Evolutionary conservation across 1,140 invertebrate species (phyloP), one percentile per base, ranked within the genome.

Genomic region (Drosophila lacertosa): DNA sequence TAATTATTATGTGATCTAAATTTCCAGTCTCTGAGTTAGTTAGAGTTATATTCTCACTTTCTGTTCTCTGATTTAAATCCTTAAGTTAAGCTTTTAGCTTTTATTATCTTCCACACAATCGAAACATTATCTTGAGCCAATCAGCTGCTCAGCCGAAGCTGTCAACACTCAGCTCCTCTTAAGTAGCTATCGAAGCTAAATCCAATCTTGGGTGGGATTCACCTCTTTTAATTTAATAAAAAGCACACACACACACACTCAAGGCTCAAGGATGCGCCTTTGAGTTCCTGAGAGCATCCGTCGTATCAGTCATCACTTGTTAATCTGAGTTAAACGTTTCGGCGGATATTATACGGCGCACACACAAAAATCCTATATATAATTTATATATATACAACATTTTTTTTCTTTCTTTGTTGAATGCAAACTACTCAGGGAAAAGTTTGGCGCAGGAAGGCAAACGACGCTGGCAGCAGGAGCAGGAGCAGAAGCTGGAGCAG

Each of bases 321-420:
- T 84, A 84, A 84, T 84, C 81, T 80, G 65, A 70, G 73, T 84
- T 84, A 86, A 84, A 84, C 81, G 81, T 86, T 86, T 77, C 77
- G 63, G 74, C 81, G 81, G 73, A 84, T 84, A 84, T 84, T 86
- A 75, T 77, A 47, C 60, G 54, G 65, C 57, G 42, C 53, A 65
- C 57, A 40, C n/a, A 29, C 26, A 29, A 9, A 29, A 29, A 9
- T 29, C 2, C 6, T 26, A 26, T 26, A 26, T 26, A 26, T 26
- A 26, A 4, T 4, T 4, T 20, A 45, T 32, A 22, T 40, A 26
- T 11, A 59, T 40, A 24, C 37, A 33, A 18, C 22, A 22, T 10
- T 13, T 16, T 10, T 32, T 13, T 11, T 55, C 39, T 48, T 32
- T 37, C 16, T 44, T 32, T 50, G 69, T 74, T 59, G 58, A 59